Evolutionary conservation across 2,113 vertebrate genomes (phyloP).

Genomic region (Halichoeres trimaculatus): DNA sequence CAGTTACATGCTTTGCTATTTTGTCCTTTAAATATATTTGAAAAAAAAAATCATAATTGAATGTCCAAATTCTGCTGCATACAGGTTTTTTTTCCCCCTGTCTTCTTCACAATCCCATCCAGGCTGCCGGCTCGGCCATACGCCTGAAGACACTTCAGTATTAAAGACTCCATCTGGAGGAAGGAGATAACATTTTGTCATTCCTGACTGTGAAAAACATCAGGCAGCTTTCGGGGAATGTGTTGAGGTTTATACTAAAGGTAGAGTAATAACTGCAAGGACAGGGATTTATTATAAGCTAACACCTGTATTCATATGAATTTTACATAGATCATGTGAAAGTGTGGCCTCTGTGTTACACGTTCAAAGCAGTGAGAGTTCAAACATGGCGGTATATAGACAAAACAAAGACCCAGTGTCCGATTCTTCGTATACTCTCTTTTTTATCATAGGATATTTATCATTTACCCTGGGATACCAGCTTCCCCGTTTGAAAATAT

Average conservation of each 20-base stretch:
- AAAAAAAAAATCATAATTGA: background rate
- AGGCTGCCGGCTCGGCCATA: background rate
- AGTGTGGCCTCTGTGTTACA: background rate
- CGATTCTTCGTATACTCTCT: background rate
- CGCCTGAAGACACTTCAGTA: conserved; percentile 7
- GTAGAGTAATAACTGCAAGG: conserved; percentile 52
- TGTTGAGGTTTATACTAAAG: conserved; percentile 31
- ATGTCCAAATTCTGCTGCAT: background rate
- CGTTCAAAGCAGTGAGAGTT: too few relatives aligned
- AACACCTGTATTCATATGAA: background rate
- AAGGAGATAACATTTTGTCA: conserved; percentile 56
- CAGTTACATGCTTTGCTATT: background rate
- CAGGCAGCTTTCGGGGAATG: conserved; percentile 35
- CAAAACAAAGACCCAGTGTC: background rate
- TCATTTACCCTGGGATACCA: background rate
- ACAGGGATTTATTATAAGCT: conserved; percentile 24
- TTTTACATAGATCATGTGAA: conserved; percentile 12
- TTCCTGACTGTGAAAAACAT: conserved; percentile 39
- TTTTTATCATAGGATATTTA: too few relatives aligned
- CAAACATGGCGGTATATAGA: background rate
- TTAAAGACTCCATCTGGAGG: conserved; percentile 37
- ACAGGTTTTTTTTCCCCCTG: background rate
- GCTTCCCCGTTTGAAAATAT: background rate
- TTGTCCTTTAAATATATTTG: background rate
- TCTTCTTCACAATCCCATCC: conserved; percentile 1